These are phyloP conservation scores for Temnothorax longispinosus DNA, from an alignment of 1,140 invertebrate species.

Conservation along the genomic window DNA sequence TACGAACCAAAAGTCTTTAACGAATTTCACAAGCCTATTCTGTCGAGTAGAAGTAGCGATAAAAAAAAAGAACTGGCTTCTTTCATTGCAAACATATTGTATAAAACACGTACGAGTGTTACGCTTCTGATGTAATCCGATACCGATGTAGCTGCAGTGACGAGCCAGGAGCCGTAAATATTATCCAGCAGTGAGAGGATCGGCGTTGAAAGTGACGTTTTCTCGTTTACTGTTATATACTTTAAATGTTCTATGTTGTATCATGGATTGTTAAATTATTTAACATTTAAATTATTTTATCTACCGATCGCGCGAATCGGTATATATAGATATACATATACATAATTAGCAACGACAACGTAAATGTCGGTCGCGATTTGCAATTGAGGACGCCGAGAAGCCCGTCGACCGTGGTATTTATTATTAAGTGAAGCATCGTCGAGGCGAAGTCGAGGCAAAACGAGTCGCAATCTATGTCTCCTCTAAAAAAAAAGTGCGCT, in stretches of 20 bases:
- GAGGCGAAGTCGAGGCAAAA: conserved; percentile 12
- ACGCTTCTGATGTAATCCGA: conserved; percentile 16
- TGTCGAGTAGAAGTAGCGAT: neutral
- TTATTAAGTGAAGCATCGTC: conserved; percentile 29
- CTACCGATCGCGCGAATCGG: conserved; percentile 16
- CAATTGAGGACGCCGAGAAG: neutral
- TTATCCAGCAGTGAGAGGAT: conserved; percentile 4
- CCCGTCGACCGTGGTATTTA: conserved; percentile 22
- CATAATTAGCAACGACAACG: conserved; percentile 35
- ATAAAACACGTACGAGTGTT: neutral
- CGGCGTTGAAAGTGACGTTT: conserved; percentile 35
- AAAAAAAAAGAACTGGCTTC: neutral
- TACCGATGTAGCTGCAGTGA: neutral
- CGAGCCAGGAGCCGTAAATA: conserved; percentile 37
- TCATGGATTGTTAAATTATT: conserved; percentile 57
- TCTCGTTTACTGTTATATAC: conserved; percentile 52
- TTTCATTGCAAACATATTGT: neutral
- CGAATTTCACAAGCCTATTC: neutral
- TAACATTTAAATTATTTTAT: conserved; percentile 60
- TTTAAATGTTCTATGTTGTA: conserved; percentile 47
- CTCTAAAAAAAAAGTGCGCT: conserved; percentile 60
- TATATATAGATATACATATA: conserved; percentile 20
- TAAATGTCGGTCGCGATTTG: conserved; percentile 22
- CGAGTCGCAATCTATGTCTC: conserved; percentile 50
- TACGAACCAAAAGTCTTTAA: neutral